Percentiles rank a stretch among this genome's conserved stretches.
phyloP scores from a whole-genome alignment of 2,888 invertebrate genomes.

The Actias luna region DNA sequence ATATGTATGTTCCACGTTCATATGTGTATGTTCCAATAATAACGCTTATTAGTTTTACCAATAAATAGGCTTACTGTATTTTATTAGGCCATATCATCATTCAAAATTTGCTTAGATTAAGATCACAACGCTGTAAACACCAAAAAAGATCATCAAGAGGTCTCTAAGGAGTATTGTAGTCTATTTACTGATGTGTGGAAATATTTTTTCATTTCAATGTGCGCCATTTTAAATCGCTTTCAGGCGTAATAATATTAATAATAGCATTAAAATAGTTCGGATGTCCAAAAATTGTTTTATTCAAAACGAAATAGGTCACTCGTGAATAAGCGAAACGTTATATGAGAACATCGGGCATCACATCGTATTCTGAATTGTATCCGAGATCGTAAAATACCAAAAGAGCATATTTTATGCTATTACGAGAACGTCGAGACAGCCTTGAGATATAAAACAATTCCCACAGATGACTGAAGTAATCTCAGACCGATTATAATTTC shows the following conservation, averaged over 20 bases:
- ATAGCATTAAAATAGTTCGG: neutral
- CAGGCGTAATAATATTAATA: neutral
- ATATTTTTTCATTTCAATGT: no score
- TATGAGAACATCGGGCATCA: constrained; percentile 2
- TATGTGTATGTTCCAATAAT: no score
- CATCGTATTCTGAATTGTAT: constrained; percentile 1
- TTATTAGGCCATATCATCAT: no score
- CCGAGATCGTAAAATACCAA: constrained; percentile 14
- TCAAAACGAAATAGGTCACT: constrained; percentile 3
- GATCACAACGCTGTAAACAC: no score
- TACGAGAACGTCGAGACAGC: constrained; percentile 7
- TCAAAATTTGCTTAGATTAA: no score
- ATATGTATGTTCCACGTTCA: no score
- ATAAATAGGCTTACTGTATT: no score
- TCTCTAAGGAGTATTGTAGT: no score
- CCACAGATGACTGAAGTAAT: neutral
- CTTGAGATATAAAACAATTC: constrained; percentile 13
- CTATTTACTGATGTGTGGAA: no score
- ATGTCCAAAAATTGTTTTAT: neutral
- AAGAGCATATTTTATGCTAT: constrained; percentile 15
- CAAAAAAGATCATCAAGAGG: no score
- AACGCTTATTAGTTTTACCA: no score
- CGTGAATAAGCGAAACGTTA: constrained; percentile 3
- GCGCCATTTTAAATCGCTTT: no score
- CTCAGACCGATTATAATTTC: constrained; percentile 8